These are phyloP conservation scores for Dromiciops gliroides DNA, from an alignment of 2,113 vertebrate genomes.

Conservation along the genomic window DNA sequence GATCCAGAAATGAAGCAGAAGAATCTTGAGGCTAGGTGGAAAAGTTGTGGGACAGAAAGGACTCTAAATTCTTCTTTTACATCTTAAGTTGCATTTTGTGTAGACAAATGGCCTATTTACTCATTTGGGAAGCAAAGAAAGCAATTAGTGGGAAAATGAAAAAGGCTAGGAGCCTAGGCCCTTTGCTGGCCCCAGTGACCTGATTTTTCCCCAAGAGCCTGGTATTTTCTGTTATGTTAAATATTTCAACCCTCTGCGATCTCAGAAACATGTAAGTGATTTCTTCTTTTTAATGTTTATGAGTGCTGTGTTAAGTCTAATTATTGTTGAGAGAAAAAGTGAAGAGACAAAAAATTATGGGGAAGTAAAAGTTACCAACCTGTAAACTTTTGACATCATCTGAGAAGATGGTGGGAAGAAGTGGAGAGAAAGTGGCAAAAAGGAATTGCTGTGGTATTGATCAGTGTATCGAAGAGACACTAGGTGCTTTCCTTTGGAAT, in stretches of 20 bases:
- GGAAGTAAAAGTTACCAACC: neutral
- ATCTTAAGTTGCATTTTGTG: neutral
- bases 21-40: neutral
- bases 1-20: neutral
- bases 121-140: neutral
- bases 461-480: neutral
- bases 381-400: neutral
- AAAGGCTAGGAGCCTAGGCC: neutral
- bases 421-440: neutral
- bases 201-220: neutral
- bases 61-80: neutral
- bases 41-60: neutral
- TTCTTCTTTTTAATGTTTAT: conserved; percentile 19
- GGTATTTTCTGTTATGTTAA: conserved; percentile 18
- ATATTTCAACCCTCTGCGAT: neutral
- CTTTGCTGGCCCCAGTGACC: neutral
- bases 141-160: neutral
- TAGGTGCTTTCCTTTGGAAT: neutral
- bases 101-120: neutral
- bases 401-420: neutral
- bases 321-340: conserved; percentile 19
- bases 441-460: neutral
- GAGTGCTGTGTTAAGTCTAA: conserved; percentile 1
- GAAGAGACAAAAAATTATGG: conserved; percentile 3
- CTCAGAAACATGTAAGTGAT: neutral